A percentile compares a stretch with the other conserved stretches of the same genome.
Evolutionary conservation across 2,888 invertebrate genomes (phyloP).

Genomic region (Ischnus inquisitorius): DNA sequence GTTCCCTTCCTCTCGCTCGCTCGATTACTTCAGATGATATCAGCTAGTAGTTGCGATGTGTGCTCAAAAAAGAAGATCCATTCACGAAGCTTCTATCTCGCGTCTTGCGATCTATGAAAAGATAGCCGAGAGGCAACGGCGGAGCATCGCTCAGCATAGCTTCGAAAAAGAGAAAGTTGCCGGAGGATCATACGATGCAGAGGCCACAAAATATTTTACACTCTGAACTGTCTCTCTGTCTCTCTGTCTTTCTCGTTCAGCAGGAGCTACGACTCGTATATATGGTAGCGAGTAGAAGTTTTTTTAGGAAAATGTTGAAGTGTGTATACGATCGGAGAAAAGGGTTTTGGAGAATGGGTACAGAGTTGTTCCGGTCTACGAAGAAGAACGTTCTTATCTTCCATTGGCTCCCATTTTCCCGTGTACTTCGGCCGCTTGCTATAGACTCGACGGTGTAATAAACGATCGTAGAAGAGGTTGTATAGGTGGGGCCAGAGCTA

Average conservation of each 20-base stretch:
- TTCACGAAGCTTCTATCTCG: conserved; percentile 44
- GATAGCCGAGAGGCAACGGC: conserved; percentile 42
- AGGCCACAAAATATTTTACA: conserved; percentile 62
- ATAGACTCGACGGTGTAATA: conserved; percentile 65
- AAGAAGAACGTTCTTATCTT: conserved; percentile 66
- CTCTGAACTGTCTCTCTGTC: conserved; percentile 40
- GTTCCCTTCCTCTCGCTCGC: conserved; percentile 44
- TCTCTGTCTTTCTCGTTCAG: conserved; percentile 41
- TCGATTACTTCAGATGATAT: conserved; percentile 67
- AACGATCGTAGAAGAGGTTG: conserved; percentile 65
- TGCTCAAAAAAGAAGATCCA: conserved; percentile 54
- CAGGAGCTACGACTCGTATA: conserved; percentile 19
- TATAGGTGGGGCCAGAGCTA: conserved; percentile 63
- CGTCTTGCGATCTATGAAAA: conserved; percentile 56
- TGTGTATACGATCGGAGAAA: conserved; percentile 28
- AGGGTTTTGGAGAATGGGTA: conserved; percentile 7
- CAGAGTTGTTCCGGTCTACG: conserved; percentile 41
- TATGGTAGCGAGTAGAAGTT: conserved; percentile 22
- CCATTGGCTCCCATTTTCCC: conserved; percentile 62
- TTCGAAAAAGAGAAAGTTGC: conserved; percentile 1
- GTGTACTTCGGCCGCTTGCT: conserved; percentile 55
- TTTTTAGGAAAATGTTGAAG: conserved; percentile 52
- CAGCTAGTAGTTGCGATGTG: conserved; percentile 51
- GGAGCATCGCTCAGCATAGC: conserved; percentile 51
- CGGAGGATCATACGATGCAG: not conserved